Evolutionary conservation across 2,113 vertebrate species (phyloP).

Genomic region (Centropus bengalensis): DNA sequence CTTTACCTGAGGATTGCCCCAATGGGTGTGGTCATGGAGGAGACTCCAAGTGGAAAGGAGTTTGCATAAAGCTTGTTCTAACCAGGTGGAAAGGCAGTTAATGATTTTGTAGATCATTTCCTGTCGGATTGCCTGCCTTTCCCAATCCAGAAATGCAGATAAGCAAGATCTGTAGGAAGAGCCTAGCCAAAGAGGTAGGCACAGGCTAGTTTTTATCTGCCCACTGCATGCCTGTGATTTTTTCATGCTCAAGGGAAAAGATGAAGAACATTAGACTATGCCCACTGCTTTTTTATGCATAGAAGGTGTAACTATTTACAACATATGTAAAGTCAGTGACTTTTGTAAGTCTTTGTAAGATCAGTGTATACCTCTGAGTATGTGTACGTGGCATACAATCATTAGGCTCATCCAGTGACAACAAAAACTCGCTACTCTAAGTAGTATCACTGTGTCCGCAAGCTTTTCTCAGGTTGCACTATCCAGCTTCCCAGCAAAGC

Average conservation of each 20-base stretch:
- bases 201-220: not conserved
- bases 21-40: not conserved
- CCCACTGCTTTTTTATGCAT: not conserved
- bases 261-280: not conserved
- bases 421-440: not conserved
- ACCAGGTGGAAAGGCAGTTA: not conserved
- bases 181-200: not conserved
- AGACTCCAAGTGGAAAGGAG: not conserved
- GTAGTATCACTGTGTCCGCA: not conserved
- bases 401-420: not conserved
- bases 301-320: not conserved
- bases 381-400: not conserved
- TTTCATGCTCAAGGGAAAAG: not conserved
- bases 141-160: not conserved
- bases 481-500: not conserved
- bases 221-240: accelerated
- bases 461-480: not conserved
- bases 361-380: not conserved
- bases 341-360: not conserved
- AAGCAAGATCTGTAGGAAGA: not conserved
- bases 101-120: not conserved
- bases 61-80: not conserved
- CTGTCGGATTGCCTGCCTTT: not conserved
- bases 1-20: not conserved
- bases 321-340: not conserved